Conservation (phyloP, 92 coral and sea anemone species). For the Micromussa lordhowensis region DNA sequence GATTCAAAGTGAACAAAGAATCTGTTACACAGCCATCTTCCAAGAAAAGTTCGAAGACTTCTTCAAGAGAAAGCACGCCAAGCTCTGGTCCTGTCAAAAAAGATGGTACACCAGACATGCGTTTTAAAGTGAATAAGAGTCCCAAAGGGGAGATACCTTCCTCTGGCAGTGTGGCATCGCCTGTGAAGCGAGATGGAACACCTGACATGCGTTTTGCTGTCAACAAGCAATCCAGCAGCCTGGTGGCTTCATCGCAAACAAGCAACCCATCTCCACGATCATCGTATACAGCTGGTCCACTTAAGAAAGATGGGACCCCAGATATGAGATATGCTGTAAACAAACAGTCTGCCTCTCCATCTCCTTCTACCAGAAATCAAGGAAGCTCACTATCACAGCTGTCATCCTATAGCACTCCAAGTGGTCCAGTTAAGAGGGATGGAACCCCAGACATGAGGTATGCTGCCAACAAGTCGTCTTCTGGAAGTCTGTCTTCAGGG, state of each 20-base stretch:
- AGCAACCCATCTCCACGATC: background rate
- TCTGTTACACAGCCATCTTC: background rate
- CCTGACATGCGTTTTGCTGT: constrained; percentile 68
- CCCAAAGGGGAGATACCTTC: background rate
- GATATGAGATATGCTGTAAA: constrained; percentile 55
- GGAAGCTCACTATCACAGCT: background rate
- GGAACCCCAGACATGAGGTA: constrained; percentile 73
- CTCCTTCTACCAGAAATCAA: background rate
- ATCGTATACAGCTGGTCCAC: constrained; percentile 27
- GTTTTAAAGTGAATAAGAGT: constrained; percentile 31
- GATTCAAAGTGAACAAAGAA: constrained; percentile 56
- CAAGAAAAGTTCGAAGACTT: background rate
- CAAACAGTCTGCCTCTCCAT: constrained; percentile 8
- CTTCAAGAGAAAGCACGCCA: background rate
- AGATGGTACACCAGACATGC: constrained; percentile 57
- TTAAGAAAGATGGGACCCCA: constrained; percentile 61
- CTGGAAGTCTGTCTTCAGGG: constrained; percentile 19
- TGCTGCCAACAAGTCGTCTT: constrained; percentile 29
- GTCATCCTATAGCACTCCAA: constrained; percentile 15
- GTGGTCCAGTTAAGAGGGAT: constrained; percentile 40
- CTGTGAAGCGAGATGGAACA: constrained; percentile 52
- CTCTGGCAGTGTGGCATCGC: constrained; percentile 22
- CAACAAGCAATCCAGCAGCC: constrained; percentile 15
- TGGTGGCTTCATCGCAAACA: background rate
- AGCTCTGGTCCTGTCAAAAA: constrained; percentile 38